phyloP scores from a whole-genome alignment of 1,140 invertebrate genomes.

The Bacillus rossius region DNA sequence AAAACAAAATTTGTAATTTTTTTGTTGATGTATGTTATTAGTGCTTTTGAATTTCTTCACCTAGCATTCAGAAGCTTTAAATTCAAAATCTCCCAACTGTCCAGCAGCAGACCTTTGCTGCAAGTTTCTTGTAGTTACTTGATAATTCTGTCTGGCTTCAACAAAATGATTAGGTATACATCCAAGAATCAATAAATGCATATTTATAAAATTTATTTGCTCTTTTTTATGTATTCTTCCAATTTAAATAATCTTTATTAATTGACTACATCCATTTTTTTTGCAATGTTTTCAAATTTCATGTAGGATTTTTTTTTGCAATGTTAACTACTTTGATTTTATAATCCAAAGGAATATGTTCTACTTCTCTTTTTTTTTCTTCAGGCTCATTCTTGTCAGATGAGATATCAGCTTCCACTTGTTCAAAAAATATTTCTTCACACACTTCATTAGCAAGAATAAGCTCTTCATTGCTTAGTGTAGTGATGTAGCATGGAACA shows the following conservation, averaged over 20 bases:
- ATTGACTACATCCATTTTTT: constrained; percentile 12
- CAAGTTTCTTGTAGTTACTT: constrained; percentile 23
- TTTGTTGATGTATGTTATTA: constrained; percentile 18
- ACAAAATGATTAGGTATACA: constrained; percentile 22
- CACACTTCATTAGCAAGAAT: too few relatives aligned
- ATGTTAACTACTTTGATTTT: constrained; percentile 18
- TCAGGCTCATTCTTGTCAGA: constrained; percentile 17
- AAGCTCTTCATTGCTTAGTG: too few relatives aligned
- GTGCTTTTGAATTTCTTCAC: constrained; percentile 17
- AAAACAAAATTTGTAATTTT: constrained; percentile 26
- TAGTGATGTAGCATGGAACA: too few relatives aligned
- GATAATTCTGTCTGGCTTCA: constrained; percentile 14
- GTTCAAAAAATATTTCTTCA: too few relatives aligned
- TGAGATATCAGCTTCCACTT: not conserved
- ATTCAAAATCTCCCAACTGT: constrained; percentile 19
- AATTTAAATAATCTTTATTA: constrained; percentile 9
- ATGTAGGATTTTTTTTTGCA: constrained; percentile 16
- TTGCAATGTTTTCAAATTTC: constrained; percentile 17
- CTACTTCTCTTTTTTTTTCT: constrained; percentile 8
- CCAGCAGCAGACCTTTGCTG: constrained; percentile 21
- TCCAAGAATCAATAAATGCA: constrained; percentile 18
- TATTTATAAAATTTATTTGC: constrained; percentile 20
- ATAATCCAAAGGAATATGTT: constrained; percentile 14
- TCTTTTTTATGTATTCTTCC: constrained; percentile 17
- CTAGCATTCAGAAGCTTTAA: constrained; percentile 20